phyloP scores from a whole-genome alignment of 2,113 vertebrate species.

The Psilopogon haemacephalus region DNA sequence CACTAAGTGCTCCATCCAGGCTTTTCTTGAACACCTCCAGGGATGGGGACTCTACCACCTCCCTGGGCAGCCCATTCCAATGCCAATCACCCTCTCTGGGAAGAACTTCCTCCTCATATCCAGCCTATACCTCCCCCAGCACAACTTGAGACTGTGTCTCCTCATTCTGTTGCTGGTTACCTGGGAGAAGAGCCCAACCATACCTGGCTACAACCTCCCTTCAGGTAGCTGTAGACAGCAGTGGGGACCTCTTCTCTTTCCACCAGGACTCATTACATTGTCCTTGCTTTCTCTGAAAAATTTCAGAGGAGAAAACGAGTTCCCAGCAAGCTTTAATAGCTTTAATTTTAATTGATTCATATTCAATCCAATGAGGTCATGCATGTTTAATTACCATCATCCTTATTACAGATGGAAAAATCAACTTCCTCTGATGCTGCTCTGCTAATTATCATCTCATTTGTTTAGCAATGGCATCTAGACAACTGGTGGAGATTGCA shows the following conservation, averaged over 20 bases:
- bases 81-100: too few species aligned
- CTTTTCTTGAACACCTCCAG: too few species aligned
- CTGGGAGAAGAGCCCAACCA: too few species aligned
- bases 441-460: slow-evolving; percentile 54
- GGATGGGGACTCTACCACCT: too few species aligned
- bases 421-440: slow-evolving; percentile 64
- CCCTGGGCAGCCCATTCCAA: too few species aligned
- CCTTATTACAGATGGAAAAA: slow-evolving; percentile 54
- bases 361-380: slow-evolving; percentile 49
- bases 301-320: not conserved
- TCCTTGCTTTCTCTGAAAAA: not conserved
- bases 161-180: too few species aligned
- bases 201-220: too few species aligned
- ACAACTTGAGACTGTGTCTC: too few species aligned
- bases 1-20: too few species aligned
- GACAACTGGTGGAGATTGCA: not conserved
- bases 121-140: too few species aligned
- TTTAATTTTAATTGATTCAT: slow-evolving; percentile 53
- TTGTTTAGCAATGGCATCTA: slow-evolving; percentile 25
- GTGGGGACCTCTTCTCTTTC: not conserved
- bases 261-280: not conserved
- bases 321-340: slow-evolving; percentile 42
- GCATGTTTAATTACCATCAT: slow-evolving; percentile 63
- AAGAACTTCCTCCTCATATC: too few species aligned
- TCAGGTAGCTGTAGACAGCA: too few species aligned